Evolutionary conservation across 2,113 vertebrate species (phyloP), one percentile per base, ranked within the genome.

Genomic region (Rostratula benghalensis): DNA sequence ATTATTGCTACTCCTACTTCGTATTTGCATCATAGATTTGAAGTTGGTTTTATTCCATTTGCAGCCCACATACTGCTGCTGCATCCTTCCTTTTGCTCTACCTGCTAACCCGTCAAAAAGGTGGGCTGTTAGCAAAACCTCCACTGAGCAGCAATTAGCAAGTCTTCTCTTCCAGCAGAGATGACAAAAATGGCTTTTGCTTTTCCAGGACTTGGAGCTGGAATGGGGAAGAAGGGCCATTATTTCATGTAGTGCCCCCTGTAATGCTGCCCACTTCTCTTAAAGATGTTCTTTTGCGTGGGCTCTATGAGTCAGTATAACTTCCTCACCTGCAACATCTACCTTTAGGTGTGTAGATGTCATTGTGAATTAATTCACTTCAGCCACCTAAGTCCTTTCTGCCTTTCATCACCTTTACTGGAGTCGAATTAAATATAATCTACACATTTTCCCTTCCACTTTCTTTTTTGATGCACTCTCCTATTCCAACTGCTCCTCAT

Each of bases 391-490:
- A 93, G 83, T 84, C 70, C 69, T 93, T 97, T 89, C 94, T 97
- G 84, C 88, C 60, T 81, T 70, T 96, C 88, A 54, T 88, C 90
- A 90, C 76, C 91, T 94, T 89, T 93, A 63, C 73, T 71, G 77
- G 83, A 93, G 92, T 27, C 86, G 33, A 97, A 69, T 91, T 94
- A 93, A 56, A 86, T 71, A 85, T 9, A n/a, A 81, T 60, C 68
- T 86, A 65, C 5, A 22, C 27, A 10, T 91, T 95, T 95, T 96
- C 25, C 35, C 60, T 95, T 91, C 86, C 39, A 20, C 84, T 97
- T 95, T 92, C 50, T 97, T 95, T 91, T 86, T 70, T 91, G 95
- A 90, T 94, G 71, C 80, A 46, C 31, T 96, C 51, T 97, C 74
- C 83, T 91, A 46, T 89, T 89, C 73, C 75, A 81, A 85, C 79